Percentiles rank a stretch among this genome's conserved stretches.
Conservation (phyloP, 2,888 invertebrate genomes). For the Hypselothyrea guttata region DNA sequence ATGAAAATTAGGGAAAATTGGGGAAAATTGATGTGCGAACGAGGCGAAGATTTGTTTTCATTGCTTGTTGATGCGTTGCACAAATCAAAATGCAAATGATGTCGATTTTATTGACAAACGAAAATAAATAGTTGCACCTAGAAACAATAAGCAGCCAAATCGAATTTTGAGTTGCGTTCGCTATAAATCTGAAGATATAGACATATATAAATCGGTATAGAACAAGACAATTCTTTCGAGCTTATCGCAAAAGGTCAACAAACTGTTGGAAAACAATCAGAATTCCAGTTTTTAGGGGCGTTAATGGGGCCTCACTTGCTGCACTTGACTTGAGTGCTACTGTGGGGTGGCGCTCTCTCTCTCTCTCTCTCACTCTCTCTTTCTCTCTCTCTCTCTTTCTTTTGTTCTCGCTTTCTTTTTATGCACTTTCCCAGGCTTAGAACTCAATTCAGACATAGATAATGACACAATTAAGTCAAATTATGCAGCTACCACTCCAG, state of each 20-base stretch:
- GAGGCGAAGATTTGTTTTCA: conserved; percentile 45
- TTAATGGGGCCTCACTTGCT: conserved; percentile 35
- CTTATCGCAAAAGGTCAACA: conserved; percentile 52
- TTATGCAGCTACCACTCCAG: conserved; percentile 51
- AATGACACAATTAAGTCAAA: conserved; percentile 76
- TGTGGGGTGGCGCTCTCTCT: neutral
- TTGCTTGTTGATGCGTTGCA: conserved; percentile 42
- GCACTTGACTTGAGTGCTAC: conserved; percentile 64
- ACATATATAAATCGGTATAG: conserved; percentile 8
- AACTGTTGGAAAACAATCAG: conserved; percentile 27
- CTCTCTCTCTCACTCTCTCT: neutral
- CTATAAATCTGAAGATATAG: no score
- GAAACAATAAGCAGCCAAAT: conserved; percentile 38
- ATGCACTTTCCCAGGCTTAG: conserved; percentile 25
- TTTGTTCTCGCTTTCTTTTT: no score
- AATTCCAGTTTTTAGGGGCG: conserved; percentile 15
- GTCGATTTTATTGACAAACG: conserved; percentile 66
- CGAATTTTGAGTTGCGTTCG: conserved; percentile 8
- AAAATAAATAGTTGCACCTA: conserved; percentile 57
- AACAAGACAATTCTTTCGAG: conserved; percentile 18
- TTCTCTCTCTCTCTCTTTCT: conserved; percentile 1
- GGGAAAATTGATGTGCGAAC: conserved; percentile 42
- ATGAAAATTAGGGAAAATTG: conserved; percentile 44
- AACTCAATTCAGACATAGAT: conserved; percentile 49
- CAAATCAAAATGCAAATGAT: conserved; percentile 58